Conservation (phyloP, 1,140 invertebrate species). For the Zaprionus lachaisei region DNA sequence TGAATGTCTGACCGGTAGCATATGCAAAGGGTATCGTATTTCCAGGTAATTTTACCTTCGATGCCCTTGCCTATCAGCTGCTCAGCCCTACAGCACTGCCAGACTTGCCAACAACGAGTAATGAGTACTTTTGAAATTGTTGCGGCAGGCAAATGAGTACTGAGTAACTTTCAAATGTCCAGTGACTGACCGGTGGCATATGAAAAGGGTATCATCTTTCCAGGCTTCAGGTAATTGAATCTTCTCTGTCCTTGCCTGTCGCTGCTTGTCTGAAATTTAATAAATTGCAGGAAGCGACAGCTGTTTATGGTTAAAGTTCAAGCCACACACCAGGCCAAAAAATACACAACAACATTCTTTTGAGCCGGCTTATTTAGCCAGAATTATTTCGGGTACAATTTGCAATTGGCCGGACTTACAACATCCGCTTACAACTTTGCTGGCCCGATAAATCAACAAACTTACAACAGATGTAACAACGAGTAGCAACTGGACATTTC, state of each 20-base stretch:
- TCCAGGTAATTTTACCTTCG: no score
- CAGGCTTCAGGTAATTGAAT: constrained; percentile 56
- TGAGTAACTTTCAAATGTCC: constrained; percentile 4
- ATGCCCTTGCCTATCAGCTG: neutral
- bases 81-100: constrained; percentile 20
- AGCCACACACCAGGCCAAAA: constrained; percentile 50
- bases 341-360: constrained; percentile 12
- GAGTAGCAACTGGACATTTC: constrained; percentile 43
- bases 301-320: constrained; percentile 58
- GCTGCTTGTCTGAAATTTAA: constrained; percentile 58
- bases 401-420: constrained; percentile 62
- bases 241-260: constrained; percentile 62
- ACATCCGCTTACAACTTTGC: constrained; percentile 72
- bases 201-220: constrained; percentile 31
- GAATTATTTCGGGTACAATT: constrained; percentile 58
- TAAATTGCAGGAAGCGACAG: constrained; percentile 68
- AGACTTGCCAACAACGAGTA: neutral
- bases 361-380: constrained; percentile 49
- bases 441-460: constrained; percentile 49
- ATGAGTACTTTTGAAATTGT: constrained; percentile 23
- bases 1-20: no score
- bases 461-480: constrained; percentile 42
- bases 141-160: neutral
- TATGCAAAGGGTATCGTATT: neutral
- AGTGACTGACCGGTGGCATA: constrained; percentile 1